These are phyloP conservation scores for Rhopalosiphum nymphaeae DNA, from an alignment of 2,888 invertebrate species.

Conservation along the genomic window DNA sequence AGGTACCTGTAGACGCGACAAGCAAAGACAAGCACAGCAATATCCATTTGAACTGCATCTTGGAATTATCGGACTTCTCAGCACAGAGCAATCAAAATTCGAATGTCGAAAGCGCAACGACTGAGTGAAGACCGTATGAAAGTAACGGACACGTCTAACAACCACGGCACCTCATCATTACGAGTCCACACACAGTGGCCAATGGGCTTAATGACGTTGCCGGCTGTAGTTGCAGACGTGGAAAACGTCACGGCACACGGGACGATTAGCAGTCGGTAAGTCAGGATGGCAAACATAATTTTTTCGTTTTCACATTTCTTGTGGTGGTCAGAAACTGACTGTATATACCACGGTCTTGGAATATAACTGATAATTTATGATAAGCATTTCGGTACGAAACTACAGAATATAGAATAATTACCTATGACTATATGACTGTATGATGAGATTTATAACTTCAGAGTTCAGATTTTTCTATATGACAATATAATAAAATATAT, in stretches of 20 bases:
- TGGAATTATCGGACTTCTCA: not conserved
- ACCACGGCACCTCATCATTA: not conserved
- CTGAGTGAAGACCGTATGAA: not conserved
- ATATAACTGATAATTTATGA: too few relatives aligned
- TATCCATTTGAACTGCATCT: constrained; percentile 56
- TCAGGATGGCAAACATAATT: constrained; percentile 57
- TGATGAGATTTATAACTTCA: too few relatives aligned
- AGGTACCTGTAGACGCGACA: constrained; percentile 26
- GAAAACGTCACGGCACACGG: constrained; percentile 59
- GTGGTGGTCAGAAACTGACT: not conserved
- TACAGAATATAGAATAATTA: too few relatives aligned
- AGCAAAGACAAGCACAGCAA: constrained; percentile 47
- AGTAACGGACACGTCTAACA: constrained; percentile 60
- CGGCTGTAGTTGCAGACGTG: constrained; percentile 62
- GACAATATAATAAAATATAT: not conserved
- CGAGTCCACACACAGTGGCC: constrained; percentile 43
- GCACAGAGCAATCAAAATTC: not conserved
- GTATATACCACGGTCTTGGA: too few relatives aligned
- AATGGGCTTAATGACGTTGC: constrained; percentile 59
- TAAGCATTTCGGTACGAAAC: too few relatives aligned
- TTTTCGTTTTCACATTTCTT: not conserved
- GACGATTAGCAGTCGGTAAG: constrained; percentile 25
- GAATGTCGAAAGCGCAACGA: not conserved
- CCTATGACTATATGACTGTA: too few relatives aligned
- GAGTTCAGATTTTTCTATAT: not conserved